Base-by-base conservation (phyloP, 1,140 invertebrate species). In the Papilio aristodemus region DNA sequence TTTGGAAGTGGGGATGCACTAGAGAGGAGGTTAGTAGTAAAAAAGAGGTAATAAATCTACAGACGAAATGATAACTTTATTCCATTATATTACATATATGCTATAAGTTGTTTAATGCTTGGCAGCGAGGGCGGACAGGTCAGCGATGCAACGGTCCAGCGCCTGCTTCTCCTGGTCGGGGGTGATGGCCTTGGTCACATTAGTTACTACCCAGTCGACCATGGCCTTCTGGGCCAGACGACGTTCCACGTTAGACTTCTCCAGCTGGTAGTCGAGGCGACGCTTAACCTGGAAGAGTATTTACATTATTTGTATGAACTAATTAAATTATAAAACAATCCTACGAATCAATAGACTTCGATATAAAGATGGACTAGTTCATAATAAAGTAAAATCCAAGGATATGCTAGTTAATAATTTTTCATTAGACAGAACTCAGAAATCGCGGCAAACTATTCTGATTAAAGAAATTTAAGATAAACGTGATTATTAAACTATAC, bases 131-230 rank as follows among this genome's bases (percentile, higher is more conserved):
- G 87, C 91, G 78, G 96, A 95, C 76, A 99, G 93, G 92, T 98
- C 97, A 36, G 93, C 93, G 80, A 99, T 96, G 91, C 97, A 99
- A 83, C 96, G 96, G 85, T 96, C 94, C 57, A 99, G 93, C 70
- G 95, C 95, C 70, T 97, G 95, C 90, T 98, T 97, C 88, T 99
- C 97, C 92, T 98, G 97, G 81, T 98, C 95, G 0, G 97, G 95
- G 58, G 97, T 98, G 81, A 99, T 97, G 68, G 97, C 95, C 80
- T 96, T 95, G 41, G 95, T 92, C 8, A 99, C 98, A 83, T 93
- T 96, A 71, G 92, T 90, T 2, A 98, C 95, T 71, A 99, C 96
- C 97, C 97, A 99, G 81, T 97, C 94, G 0, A 97, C 97, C 96
- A 99, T 97, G 87, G 99, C 96, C 88, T 96, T 97, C 87, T 99